Evolutionary conservation across 1,140 invertebrate species (phyloP).

Genomic region (Micrasema minimum): DNA sequence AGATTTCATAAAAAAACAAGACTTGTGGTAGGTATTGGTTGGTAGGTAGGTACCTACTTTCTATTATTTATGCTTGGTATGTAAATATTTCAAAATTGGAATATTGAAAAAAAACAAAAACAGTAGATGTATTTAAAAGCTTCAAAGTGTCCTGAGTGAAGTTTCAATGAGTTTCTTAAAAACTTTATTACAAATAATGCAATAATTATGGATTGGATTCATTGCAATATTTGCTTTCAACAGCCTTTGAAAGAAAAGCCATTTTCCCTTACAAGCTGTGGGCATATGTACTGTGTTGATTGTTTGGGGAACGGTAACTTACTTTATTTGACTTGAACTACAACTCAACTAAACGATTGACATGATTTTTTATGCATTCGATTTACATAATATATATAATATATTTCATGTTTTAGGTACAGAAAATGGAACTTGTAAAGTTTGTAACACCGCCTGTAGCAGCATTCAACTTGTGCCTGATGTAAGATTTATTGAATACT

Average conservation of each 20-base stretch:
- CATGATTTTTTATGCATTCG: not conserved
- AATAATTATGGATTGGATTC: slow-evolving; percentile 65
- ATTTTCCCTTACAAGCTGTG: slow-evolving; percentile 64
- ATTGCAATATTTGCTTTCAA: slow-evolving; percentile 65
- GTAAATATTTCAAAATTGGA: too few relatives aligned
- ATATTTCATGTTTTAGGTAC: slow-evolving; percentile 50
- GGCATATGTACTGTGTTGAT: slow-evolving; percentile 66
- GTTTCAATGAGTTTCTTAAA: not conserved
- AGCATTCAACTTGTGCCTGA: slow-evolving; percentile 63
- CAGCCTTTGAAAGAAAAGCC: slow-evolving; percentile 62
- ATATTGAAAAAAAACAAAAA: not conserved
- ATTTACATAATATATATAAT: not conserved
- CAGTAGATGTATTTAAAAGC: not conserved
- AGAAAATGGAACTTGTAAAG: slow-evolving; percentile 60
- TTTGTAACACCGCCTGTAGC: slow-evolving; percentile 61
- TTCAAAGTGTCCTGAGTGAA: not conserved
- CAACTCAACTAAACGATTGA: not conserved
- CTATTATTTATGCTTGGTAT: too few relatives aligned
- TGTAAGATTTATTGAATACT: slow-evolving; percentile 56
- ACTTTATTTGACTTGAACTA: slow-evolving; percentile 18
- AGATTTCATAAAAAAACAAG: too few relatives aligned
- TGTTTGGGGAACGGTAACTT: slow-evolving; percentile 53
- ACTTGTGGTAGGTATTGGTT: too few relatives aligned
- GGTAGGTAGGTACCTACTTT: too few relatives aligned
- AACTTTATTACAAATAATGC: slow-evolving; percentile 5